These are phyloP conservation scores for Xenus cinereus DNA, from an alignment of 2,113 vertebrate genomes.

Conservation along the genomic window DNA sequence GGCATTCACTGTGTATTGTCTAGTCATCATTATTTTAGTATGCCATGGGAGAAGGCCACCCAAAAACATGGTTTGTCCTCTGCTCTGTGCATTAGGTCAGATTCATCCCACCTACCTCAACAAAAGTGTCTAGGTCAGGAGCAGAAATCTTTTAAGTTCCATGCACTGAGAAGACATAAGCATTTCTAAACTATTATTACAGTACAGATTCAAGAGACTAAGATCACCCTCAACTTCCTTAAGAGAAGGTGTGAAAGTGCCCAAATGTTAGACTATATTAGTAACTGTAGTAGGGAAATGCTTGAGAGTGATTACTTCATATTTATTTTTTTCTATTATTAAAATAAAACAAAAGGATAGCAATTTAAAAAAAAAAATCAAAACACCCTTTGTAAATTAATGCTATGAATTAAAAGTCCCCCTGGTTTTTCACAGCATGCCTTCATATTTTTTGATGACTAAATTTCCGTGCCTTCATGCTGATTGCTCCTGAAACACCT, in stretches of 20 bases:
- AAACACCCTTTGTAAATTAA: not conserved
- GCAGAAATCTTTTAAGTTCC: not conserved
- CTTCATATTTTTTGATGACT: not conserved
- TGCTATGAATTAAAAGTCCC: not conserved
- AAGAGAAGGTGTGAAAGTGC: not conserved
- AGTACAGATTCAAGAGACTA: not conserved
- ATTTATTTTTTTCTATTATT: not conserved
- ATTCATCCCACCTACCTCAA: not conserved
- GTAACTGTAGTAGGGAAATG: not conserved
- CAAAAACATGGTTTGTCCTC: not conserved
- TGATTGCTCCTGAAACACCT: conserved; percentile 25
- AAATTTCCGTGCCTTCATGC: not conserved
- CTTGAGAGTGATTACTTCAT: not conserved
- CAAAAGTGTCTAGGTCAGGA: not conserved
- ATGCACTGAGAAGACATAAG: not conserved
- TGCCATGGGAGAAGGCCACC: not conserved
- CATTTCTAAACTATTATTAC: not conserved
- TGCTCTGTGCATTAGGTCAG: not conserved
- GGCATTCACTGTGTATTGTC: not conserved
- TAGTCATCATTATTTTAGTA: not conserved
- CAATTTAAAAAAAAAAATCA: not conserved
- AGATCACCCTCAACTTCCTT: not conserved
- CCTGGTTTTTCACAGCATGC: conserved; percentile 7
- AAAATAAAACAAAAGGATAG: not conserved
- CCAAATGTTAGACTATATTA: not conserved